Percentiles rank a stretch among this genome's conserved stretches.
phyloP scores from a whole-genome alignment of 2,888 invertebrate genomes.

The Julus scandinavius region DNA sequence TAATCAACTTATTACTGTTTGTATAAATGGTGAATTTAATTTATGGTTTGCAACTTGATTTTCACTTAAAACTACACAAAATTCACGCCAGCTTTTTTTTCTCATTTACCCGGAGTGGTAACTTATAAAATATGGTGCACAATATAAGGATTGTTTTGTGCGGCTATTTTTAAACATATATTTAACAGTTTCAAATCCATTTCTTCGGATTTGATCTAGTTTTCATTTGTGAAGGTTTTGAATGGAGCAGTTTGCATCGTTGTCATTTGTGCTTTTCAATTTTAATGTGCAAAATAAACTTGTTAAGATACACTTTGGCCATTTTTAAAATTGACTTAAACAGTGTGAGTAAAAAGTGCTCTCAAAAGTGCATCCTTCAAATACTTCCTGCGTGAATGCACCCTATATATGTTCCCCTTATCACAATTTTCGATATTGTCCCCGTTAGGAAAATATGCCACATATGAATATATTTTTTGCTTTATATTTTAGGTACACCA shows the following conservation, averaged over 20 bases:
- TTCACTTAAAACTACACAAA: neutral
- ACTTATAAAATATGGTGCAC: neutral
- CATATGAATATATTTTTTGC: no score
- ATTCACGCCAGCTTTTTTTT: neutral
- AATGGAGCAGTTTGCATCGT: neutral
- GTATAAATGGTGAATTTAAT: conserved; percentile 12
- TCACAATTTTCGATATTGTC: no score
- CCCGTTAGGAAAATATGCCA: no score
- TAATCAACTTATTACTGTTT: conserved; percentile 9
- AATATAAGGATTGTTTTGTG: neutral
- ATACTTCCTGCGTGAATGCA: no score
- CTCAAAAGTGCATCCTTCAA: no score
- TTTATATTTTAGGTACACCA: no score
- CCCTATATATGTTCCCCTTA: no score
- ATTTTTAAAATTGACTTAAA: neutral
- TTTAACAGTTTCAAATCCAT: neutral
- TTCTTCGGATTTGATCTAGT: neutral
- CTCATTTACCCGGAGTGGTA: neutral
- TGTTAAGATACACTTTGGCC: neutral
- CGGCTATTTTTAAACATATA: neutral
- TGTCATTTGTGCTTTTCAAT: conserved; percentile 19
- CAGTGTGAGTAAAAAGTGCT: no score
- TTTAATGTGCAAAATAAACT: conserved; percentile 21
- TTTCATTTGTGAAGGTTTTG: neutral
- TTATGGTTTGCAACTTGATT: neutral